A percentile compares a stretch with the other conserved stretches of the same genome.
phyloP scores from a whole-genome alignment of 2,888 invertebrate species.

The Phaedon cochleariae region DNA sequence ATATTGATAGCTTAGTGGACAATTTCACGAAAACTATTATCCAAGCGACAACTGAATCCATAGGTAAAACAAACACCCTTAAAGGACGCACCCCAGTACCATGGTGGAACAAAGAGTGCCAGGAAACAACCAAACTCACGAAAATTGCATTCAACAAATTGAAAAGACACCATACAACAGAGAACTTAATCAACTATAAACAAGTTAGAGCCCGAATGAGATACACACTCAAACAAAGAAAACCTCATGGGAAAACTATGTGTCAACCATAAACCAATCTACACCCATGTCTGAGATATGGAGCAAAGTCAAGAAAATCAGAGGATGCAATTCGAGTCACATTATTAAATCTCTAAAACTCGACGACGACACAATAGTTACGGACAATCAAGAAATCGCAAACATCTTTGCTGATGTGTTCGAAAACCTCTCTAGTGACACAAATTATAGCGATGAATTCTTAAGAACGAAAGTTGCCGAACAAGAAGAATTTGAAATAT shows the following conservation, averaged over 20 bases:
- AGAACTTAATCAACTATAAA: neutral
- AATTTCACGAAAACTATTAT: neutral
- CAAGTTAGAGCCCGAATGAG: neutral
- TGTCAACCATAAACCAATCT: neutral
- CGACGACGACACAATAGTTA: neutral
- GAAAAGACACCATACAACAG: neutral
- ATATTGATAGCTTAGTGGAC: neutral
- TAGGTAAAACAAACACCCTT: neutral
- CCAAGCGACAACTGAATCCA: neutral
- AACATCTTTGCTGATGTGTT: neutral
- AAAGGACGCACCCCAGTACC: slow-evolving; percentile 2
- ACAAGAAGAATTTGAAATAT: neutral
- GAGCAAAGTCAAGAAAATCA: neutral
- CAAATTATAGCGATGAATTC: neutral
- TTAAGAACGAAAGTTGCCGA: neutral
- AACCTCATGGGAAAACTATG: neutral
- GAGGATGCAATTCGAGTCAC: neutral
- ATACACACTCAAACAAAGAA: neutral
- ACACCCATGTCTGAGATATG: neutral
- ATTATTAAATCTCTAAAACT: neutral
- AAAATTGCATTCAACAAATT: neutral
- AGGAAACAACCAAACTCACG: neutral
- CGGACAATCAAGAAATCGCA: neutral
- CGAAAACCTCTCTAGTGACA: neutral
- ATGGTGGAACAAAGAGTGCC: slow-evolving; percentile 6